Evolutionary conservation across 2,113 vertebrate species (phyloP).

Genomic region (Macquaria australasica): DNA sequence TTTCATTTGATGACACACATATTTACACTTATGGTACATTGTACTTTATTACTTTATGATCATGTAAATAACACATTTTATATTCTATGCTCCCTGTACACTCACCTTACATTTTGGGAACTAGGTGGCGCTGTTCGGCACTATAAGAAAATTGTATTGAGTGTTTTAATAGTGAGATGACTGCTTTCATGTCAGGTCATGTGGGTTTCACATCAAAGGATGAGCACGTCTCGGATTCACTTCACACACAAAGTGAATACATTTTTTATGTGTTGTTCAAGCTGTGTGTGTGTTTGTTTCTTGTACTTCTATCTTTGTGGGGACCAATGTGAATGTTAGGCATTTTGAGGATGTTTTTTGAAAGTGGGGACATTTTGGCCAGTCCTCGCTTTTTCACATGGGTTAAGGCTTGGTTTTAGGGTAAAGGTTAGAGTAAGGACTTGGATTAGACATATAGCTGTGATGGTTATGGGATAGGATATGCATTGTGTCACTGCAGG

Average conservation of each 20-base stretch:
- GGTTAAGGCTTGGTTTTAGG: background rate
- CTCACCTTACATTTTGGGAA: background rate
- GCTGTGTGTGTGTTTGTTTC: background rate
- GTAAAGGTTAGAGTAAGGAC: background rate
- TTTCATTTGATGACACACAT: too few relatives aligned
- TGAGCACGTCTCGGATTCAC: slow-evolving; percentile 19
- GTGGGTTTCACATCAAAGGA: slow-evolving; percentile 19
- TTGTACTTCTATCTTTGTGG: background rate
- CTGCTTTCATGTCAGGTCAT: slow-evolving; percentile 27
- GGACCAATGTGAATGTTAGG: background rate
- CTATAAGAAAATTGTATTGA: background rate
- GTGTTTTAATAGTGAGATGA: too few relatives aligned
- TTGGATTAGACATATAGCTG: background rate
- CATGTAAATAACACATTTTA: background rate
- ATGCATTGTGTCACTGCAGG: background rate
- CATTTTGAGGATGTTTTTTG: background rate
- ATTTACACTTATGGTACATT: too few relatives aligned
- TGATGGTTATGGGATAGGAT: fast-evolving
- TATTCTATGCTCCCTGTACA: background rate
- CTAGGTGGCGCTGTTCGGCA: background rate
- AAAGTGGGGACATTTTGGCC: background rate
- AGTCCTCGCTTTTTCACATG: background rate
- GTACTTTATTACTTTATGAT: background rate
- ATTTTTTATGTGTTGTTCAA: slow-evolving; percentile 6
- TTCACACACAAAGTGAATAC: slow-evolving; percentile 9